A percentile compares a stretch with the other conserved stretches of the same genome.
Evolutionary conservation across 1,140 invertebrate genomes (phyloP).

Genomic region (Lasaia peninsularis): DNA sequence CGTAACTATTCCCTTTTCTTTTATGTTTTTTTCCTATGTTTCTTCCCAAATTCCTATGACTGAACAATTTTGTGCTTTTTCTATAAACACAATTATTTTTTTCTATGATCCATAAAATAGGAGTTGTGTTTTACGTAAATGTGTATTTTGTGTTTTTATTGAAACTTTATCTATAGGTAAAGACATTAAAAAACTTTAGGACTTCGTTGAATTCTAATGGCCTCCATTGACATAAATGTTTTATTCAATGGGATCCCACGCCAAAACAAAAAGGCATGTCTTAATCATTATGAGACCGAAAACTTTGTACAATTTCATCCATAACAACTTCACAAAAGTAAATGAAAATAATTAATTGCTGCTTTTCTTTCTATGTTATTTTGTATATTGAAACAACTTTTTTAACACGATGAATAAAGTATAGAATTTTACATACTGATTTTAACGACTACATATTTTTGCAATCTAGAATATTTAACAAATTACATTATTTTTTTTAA

Average conservation of each 20-base stretch:
- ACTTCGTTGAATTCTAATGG: constrained; percentile 61
- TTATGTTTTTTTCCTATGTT: no score
- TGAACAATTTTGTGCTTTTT: no score
- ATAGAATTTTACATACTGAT: no score
- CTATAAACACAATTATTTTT: neutral
- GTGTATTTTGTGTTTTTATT: constrained; percentile 5
- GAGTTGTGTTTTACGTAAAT: no score
- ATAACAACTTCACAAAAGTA: constrained; percentile 9
- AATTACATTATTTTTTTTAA: no score
- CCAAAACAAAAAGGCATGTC: constrained; percentile 66
- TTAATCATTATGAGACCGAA: constrained; percentile 59
- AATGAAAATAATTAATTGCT: neutral
- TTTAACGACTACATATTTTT: no score
- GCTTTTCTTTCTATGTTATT: neutral
- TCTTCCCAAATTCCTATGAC: no score
- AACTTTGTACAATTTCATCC: constrained; percentile 56
- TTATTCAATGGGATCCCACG: constrained; percentile 62
- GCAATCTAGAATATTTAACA: no score
- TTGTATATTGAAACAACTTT: neutral
- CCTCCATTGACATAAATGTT: constrained; percentile 71
- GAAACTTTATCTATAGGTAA: constrained; percentile 24
- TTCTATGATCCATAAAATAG: neutral
- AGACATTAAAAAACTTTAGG: constrained; percentile 40
- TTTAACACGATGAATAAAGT: no score
- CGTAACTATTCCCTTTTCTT: no score